These are phyloP conservation scores for Trachemys scripta DNA, from an alignment of 2,113 vertebrate genomes.

Conservation along the genomic window DNA sequence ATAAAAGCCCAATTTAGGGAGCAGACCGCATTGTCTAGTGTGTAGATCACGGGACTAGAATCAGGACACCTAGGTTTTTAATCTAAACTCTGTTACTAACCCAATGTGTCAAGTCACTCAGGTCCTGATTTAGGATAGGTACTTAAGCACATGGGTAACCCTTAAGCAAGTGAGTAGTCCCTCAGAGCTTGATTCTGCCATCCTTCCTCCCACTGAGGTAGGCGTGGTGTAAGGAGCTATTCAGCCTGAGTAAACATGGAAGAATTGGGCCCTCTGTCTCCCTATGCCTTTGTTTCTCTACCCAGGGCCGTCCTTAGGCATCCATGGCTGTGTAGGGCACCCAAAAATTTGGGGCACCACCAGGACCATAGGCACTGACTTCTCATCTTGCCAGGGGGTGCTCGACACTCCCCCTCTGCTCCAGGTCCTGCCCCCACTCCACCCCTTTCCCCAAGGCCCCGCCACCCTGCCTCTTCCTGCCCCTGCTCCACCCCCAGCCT, in stretches of 20 bases:
- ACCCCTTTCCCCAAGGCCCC: too few species aligned
- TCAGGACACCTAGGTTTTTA: neutral
- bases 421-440: too few species aligned
- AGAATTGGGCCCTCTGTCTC: neutral
- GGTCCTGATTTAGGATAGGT: neutral
- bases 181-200: neutral
- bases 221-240: neutral
- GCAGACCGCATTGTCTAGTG: neutral
- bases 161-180: neutral
- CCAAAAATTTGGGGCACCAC: too few species aligned
- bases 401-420: too few species aligned
- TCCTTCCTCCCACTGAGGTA: neutral
- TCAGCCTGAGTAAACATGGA: neutral
- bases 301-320: too few species aligned
- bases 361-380: too few species aligned
- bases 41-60: neutral
- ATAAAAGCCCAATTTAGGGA: neutral
- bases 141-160: neutral
- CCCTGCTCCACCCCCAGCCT: too few species aligned
- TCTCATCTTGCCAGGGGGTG: too few species aligned
- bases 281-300: neutral
- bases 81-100: neutral
- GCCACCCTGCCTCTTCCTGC: too few species aligned
- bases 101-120: neutral
- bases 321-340: too few species aligned